phyloP scores from a whole-genome alignment of 2,113 vertebrate genomes.

The Dendropsophus ebraccatus region DNA sequence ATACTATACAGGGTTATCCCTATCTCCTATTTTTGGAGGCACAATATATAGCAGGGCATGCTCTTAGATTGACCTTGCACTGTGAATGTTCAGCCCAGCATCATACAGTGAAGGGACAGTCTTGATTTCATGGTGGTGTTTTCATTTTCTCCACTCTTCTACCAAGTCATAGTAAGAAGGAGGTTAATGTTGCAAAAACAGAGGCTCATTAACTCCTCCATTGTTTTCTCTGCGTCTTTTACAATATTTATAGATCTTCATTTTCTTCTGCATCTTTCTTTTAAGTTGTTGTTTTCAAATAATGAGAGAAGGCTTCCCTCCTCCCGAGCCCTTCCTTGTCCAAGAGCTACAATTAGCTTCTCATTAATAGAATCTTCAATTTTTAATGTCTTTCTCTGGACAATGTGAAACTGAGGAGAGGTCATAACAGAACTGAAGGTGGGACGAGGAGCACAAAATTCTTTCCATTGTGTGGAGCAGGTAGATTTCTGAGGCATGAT shows the following conservation, averaged over 20 bases:
- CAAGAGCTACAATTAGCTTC: slow-evolving; percentile 58
- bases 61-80: slow-evolving; percentile 42
- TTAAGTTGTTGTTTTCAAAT: slow-evolving; percentile 45
- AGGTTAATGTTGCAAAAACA: slow-evolving; percentile 60
- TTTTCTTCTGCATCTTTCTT: slow-evolving; percentile 46
- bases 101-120: slow-evolving; percentile 3
- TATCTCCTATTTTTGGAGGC: background rate
- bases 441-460: slow-evolving; percentile 24
- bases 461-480: slow-evolving; percentile 41
- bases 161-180: slow-evolving; percentile 53
- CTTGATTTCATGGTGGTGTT: slow-evolving; percentile 43
- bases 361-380: slow-evolving; percentile 58
- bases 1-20: background rate
- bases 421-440: slow-evolving; percentile 40
- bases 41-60: background rate
- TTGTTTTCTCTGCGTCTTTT: slow-evolving; percentile 53
- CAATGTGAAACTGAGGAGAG: slow-evolving; percentile 56
- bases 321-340: slow-evolving; percentile 41
- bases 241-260: slow-evolving; percentile 61
- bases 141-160: slow-evolving; percentile 46
- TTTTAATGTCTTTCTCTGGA: slow-evolving; percentile 56
- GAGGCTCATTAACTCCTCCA: slow-evolving; percentile 57
- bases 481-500: slow-evolving; percentile 42
- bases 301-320: slow-evolving; percentile 53
- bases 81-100: background rate